phyloP scores from a whole-genome alignment of 2,888 invertebrate genomes.

The Brenthis daphne region DNA sequence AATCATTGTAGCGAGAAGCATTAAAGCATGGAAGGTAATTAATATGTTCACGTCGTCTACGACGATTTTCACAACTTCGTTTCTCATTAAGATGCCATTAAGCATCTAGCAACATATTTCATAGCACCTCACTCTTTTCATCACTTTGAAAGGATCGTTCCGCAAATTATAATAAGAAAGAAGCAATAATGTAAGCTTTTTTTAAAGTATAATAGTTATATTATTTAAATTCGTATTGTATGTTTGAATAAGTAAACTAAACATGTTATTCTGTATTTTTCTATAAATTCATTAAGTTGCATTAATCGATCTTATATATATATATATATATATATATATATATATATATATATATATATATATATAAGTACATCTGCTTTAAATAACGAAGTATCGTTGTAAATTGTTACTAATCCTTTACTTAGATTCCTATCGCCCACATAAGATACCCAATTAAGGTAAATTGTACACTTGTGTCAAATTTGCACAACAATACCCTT shows the following conservation, averaged over 20 bases:
- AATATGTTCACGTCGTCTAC: slow-evolving; percentile 64
- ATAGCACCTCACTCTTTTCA: slow-evolving; percentile 39
- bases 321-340: too few species aligned
- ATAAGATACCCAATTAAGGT: slow-evolving; percentile 22
- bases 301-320: too few species aligned
- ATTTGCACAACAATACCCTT: slow-evolving; percentile 60
- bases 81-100: slow-evolving; percentile 70
- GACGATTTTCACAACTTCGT: slow-evolving; percentile 56
- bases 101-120: slow-evolving; percentile 48
- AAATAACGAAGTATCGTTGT: not conserved
- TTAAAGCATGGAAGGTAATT: slow-evolving; percentile 67
- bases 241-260: too few species aligned
- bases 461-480: slow-evolving; percentile 38
- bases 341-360: too few species aligned
- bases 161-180: slow-evolving; percentile 3
- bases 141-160: slow-evolving; percentile 32
- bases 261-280: too few species aligned
- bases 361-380: too few species aligned
- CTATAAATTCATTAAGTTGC: too few species aligned
- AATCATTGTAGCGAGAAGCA: slow-evolving; percentile 61
- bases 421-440: slow-evolving; percentile 10
- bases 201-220: not conserved
- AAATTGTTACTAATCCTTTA: slow-evolving; percentile 3
- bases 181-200: not conserved
- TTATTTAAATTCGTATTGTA: too few species aligned